Base-by-base conservation (phyloP, 2,888 invertebrate genomes). In the Acanthosoma haemorrhoidale region DNA sequence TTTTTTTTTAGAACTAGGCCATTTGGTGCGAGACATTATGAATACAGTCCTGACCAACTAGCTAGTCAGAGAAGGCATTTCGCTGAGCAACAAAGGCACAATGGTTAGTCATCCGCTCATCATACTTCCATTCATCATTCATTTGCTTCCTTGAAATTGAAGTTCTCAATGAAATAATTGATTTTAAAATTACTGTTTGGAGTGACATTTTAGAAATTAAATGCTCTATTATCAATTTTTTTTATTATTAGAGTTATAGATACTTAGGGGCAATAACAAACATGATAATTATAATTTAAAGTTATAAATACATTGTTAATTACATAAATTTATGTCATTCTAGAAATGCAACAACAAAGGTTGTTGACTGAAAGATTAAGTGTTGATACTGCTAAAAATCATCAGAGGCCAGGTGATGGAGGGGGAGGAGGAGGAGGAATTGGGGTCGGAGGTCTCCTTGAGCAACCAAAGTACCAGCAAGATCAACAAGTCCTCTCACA, bases 41-140 rank as follows among this genome's bases (percentile, higher is more conserved):
- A 64, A 38, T 64, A 64, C 64, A 64, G 64, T 29, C 64, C 64
- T 9, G 64, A 64, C 9, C 64, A 64, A 31, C 39, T 41, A 21
- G 64, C 41, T 15, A 38, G 21, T 29, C 64, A 64, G 31, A 64
- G 64, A 11, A 64, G 64, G 29, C 41, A 64, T 41, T 64, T 64
- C 29, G 64, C 39, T 11, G 64, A 64, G 25, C 64, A 64, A 39
- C 64, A 64, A 41, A 64, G 64, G 39, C 64, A 64, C 29, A 64
- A 64, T 41, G 64, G 64, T 64, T n/a, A 64, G 29, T 39, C 25
- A 9, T 16, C 16, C 6, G 11, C 8, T 11, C 11, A 36, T 6
- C 8, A 6, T 36, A 36, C 11, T 6, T 9, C 36, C 11, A 9
- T 36, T 11, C 6, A 36, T 9, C 6, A 9, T 6, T 6, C 8